Evolutionary conservation across 2,888 invertebrate species (phyloP).

Genomic region (Clitarchus hookeri): DNA sequence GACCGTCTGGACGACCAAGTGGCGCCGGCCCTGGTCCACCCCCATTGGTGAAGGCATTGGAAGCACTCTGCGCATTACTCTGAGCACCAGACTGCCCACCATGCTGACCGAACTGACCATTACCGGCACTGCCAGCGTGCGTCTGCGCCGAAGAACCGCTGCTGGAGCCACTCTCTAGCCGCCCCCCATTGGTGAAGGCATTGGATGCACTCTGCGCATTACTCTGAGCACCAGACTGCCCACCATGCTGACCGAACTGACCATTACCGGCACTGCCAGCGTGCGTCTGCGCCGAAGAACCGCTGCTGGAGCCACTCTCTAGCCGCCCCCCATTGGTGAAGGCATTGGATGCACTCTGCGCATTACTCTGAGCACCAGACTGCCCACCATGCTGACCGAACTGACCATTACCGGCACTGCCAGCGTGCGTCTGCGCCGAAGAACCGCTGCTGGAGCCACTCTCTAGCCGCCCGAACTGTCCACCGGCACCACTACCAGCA

Average conservation of each 20-base stretch:
- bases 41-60: no score
- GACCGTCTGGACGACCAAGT: not conserved
- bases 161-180: not conserved
- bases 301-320: not conserved
- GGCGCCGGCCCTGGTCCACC: not conserved
- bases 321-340: not conserved
- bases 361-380: no score
- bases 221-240: not conserved
- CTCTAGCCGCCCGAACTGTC: not conserved
- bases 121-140: not conserved
- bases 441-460: not conserved
- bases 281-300: not conserved
- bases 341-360: no score
- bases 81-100: no score
- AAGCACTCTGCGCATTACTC: no score
- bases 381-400: not conserved
- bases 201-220: no score
- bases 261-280: not conserved
- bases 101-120: not conserved
- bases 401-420: not conserved
- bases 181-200: not conserved
- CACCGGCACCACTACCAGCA: not conserved
- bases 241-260: not conserved
- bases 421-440: not conserved
- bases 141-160: not conserved